Evolutionary conservation across 2,113 vertebrate species (phyloP), one percentile per base, ranked within the genome.

Genomic region (Gorsachius goisagi): DNA sequence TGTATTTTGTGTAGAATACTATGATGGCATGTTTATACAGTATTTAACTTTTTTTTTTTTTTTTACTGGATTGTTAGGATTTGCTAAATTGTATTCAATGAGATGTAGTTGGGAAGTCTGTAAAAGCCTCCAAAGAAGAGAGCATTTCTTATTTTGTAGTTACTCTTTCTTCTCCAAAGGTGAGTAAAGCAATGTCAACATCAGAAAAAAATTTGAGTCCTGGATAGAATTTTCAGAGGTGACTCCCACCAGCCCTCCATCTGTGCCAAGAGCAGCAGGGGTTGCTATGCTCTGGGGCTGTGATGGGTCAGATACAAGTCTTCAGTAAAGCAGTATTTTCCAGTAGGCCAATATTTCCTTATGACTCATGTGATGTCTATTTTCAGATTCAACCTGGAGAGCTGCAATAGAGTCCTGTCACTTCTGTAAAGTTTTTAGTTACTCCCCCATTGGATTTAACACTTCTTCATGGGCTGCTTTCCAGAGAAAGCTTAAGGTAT

Each of bases 371-470:
- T 32, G 12, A 63, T 63, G 11, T 39, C 35, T 71, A 0, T 87
- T 69, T 82, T 69, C 41, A 62, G 21, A 19, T 74, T 80, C 1
- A 6, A 3, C 12, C 30, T 69, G 39, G 32, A 74, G 67, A 77
- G 18, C 50, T 77, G n/a, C 7, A 59, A 0, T 21, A 37, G 44
- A 85, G 9, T 49, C 49, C 13, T 80, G 16, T 52, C 30, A 62
- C 8, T 86, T 83, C 37, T 67, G 22, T 86, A 35, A 41, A 3
- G 2, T n/a, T 79, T 77, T 62, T 21, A 52, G 33, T 74, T 94
- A 41, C 14, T 69, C 6, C 8, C 1, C 11, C 2, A 1, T 20
- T 28, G 17, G 30, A 32, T 80, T 71, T 85, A 44, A 60, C 0
- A 1, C 41, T 84, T 91, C 33, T 92, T 84, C 8, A 9, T 62